Percentiles rank a stretch among this genome's conserved stretches.
phyloP scores from a whole-genome alignment of 2,113 vertebrate species.

The Percopsis transmontana region DNA sequence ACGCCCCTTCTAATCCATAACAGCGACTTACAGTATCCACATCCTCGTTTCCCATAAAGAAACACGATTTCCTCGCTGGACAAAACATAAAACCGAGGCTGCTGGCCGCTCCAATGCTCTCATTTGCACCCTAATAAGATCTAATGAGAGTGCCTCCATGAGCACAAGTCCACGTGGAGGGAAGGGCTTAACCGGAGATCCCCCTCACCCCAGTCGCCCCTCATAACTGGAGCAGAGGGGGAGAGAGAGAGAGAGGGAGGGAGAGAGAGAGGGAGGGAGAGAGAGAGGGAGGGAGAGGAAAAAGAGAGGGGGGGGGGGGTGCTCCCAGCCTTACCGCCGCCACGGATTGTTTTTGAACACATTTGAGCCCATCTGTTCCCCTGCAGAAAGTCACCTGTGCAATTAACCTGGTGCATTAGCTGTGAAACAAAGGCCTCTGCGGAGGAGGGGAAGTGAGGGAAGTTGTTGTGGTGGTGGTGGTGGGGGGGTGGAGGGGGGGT shows the following conservation, averaged over 20 bases:
- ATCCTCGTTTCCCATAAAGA: constrained; percentile 8
- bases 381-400: constrained; percentile 74
- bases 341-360: constrained; percentile 72
- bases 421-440: constrained; percentile 67
- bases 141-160: constrained; percentile 67
- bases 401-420: constrained; percentile 78
- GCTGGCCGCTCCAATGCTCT: constrained; percentile 53
- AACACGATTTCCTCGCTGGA: constrained; percentile 23
- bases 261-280: no score
- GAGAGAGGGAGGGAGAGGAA: no score
- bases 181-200: no score
- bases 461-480: no score
- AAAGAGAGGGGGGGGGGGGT: no score
- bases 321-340: constrained; percentile 28
- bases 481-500: no score
- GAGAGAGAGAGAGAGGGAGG: no score
- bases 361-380: constrained; percentile 77
- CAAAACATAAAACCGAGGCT: no score
- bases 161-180: constrained; percentile 6
- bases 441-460: constrained; percentile 33
- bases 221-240: no score
- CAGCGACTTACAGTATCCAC: no score
- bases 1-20: no score
- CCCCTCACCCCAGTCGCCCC: no score
- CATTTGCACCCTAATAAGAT: constrained; percentile 73